A percentile compares a stretch with the other conserved stretches of the same genome.
phyloP scores from a whole-genome alignment of 2,888 invertebrate genomes.

The Meghimatium bilineatum region DNA sequence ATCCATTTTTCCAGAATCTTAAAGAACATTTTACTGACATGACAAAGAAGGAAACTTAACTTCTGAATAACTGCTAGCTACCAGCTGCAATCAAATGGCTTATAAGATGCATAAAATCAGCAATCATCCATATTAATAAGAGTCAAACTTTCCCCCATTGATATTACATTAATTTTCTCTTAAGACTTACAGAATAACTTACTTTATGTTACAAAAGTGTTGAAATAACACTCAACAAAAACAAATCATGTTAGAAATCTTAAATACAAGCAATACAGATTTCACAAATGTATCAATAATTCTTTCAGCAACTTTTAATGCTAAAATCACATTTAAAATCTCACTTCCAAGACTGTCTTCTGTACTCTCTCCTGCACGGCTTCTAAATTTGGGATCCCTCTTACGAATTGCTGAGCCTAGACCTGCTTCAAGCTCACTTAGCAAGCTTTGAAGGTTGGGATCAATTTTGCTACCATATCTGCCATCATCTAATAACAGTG shows the following conservation, averaged over 20 bases:
- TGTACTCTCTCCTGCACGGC: constrained; percentile 59
- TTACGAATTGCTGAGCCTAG: constrained; percentile 77
- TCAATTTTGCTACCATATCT: constrained; percentile 77
- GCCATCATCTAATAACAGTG: constrained; percentile 77
- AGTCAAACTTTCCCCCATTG: too few species aligned
- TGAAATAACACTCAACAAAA: neutral
- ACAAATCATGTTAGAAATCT: neutral
- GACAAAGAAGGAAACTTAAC: too few species aligned
- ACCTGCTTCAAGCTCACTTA: constrained; percentile 78
- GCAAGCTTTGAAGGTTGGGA: constrained; percentile 78
- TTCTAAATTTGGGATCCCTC: constrained; percentile 68
- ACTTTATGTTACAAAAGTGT: too few species aligned
- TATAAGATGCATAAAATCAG: too few species aligned
- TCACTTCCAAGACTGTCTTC: constrained; percentile 72
- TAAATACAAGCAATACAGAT: too few species aligned
- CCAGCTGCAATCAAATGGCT: too few species aligned
- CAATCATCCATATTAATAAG: too few species aligned
- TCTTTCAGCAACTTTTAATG: neutral
- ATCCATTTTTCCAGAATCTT: too few species aligned
- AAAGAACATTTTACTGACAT: too few species aligned
- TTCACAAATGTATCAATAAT: neutral
- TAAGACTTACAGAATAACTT: too few species aligned
- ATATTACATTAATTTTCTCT: too few species aligned
- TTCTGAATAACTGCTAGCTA: too few species aligned
- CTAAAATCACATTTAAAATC: constrained; percentile 36